Evolutionary conservation across 2,797 vertebrate genomes (phyloP).

Genomic region (Myotis findleyi): DNA sequence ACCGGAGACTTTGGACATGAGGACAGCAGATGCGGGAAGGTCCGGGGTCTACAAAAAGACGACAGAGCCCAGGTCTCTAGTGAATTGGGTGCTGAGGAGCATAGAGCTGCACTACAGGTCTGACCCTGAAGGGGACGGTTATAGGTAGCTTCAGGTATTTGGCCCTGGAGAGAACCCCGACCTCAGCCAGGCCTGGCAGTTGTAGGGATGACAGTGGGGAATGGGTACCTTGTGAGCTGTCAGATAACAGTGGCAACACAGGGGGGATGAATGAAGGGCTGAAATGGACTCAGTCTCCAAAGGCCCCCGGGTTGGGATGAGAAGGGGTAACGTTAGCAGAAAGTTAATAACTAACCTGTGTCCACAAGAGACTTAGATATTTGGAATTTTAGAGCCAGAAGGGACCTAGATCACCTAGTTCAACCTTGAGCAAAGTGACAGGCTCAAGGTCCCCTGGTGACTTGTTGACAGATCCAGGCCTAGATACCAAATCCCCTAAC

Average conservation of each 20-base stretch:
- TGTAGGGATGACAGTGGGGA: not conserved
- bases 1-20: not conserved
- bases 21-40: not conserved
- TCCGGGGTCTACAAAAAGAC: not conserved
- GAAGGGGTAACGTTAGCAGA: conserved; percentile 26
- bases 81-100: not conserved
- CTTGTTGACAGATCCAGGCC: conserved; percentile 47
- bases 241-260: not conserved
- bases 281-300: not conserved
- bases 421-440: conserved; percentile 62
- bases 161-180: not conserved
- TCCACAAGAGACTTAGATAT: conserved; percentile 53
- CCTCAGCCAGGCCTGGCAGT: not conserved
- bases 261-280: not conserved
- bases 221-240: conserved; percentile 22
- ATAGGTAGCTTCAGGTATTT: not conserved
- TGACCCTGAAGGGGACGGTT: not conserved
- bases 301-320: conserved; percentile 2
- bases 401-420: conserved; percentile 53
- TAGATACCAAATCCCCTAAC: not conserved
- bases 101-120: not conserved
- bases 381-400: conserved; percentile 67
- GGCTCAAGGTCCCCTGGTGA: conserved; percentile 38
- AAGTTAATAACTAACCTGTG: conserved; percentile 70
- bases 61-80: not conserved